Base-by-base conservation (phyloP, 35 echinoderm and acorn worm species). In the Diadema setosum region DNA sequence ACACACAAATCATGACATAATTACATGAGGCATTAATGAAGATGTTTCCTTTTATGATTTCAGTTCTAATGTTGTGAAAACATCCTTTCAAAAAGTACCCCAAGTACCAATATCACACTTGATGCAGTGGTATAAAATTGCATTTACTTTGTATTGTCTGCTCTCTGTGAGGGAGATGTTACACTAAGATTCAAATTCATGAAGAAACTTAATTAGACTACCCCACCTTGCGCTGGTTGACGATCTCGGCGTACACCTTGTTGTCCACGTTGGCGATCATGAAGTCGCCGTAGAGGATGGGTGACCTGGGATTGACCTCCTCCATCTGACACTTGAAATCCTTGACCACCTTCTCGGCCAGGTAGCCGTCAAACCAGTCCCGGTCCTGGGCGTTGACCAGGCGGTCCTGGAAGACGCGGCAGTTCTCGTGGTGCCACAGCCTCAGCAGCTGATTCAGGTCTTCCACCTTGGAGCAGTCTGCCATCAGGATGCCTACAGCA, bases 361-460 rank as follows among this genome's bases (percentile, higher is more conserved):
- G 80, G 16, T 91, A 55, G 17, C 87, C 59, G 8, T 88, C 86
- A 76, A 99, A 99, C 96, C 96, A 99, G 0, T 87, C 86, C 39
- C 96, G 42, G 81, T 99, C 96, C 59, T 95, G 85, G 12, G 91
- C 75, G 60, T 95, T 99, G 70, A 99, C 92, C 6, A 99, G 92
- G 84, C 96, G 92, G 21, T 99, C 96, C 50, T 94, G 89, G 81
- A 99, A 99, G 26, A 99, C 86, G 29, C 96, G 89, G 24, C 92
- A 91, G 86, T 86, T 94, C 83, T 99, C 96, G 31, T 99, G 96
- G 81, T 95, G 93, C 96, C 96, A 99, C 39, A 99, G 76, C 14
- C 93, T 76, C 8, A 99, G 87, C 7, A 99, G 85, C 35, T 73
- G 41, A 37, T 26, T 63, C 0, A 99, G 45, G 82, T 61, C 58